A percentile compares a stretch with the other conserved stretches of the same genome.
Evolutionary conservation across 2,888 invertebrate genomes (phyloP).

Genomic region (Ametastegia equiseti): DNA sequence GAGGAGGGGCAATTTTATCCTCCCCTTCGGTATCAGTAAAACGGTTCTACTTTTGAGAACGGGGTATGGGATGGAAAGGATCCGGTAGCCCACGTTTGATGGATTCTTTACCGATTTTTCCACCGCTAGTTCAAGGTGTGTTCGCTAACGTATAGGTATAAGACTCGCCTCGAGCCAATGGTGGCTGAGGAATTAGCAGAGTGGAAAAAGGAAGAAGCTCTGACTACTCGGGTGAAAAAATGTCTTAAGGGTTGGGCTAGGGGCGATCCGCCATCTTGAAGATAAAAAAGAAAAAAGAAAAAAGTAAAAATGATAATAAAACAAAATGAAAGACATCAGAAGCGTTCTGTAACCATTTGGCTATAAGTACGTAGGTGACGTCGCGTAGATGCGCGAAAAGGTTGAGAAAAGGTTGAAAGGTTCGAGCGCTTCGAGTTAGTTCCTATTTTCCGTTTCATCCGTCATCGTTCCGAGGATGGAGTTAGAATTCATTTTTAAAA

Average conservation of each 20-base stretch:
- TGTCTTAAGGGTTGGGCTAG: not conserved
- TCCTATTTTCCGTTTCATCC: too few relatives aligned
- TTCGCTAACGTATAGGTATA: not conserved
- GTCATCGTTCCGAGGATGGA: too few relatives aligned
- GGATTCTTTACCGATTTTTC: conserved; percentile 22
- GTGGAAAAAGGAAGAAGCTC: not conserved
- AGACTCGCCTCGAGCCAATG: not conserved
- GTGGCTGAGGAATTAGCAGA: conserved; percentile 21
- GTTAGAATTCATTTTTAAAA: too few relatives aligned
- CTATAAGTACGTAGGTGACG: too few relatives aligned
- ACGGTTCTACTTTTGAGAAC: conserved; percentile 5
- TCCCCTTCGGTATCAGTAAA: conserved; percentile 8
- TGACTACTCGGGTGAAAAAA: not conserved
- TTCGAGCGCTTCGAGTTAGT: too few relatives aligned
- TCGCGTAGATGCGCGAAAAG: too few relatives aligned
- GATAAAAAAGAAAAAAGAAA: not conserved
- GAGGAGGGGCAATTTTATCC: not conserved
- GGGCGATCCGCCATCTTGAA: not conserved
- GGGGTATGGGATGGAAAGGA: not conserved
- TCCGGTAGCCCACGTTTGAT: not conserved
- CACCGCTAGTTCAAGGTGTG: not conserved
- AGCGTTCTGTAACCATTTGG: too few relatives aligned
- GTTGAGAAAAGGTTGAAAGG: too few relatives aligned
- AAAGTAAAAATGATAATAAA: too few relatives aligned
- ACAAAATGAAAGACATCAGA: too few relatives aligned